Conservation (phyloP, 2,888 invertebrate species). For the Hypercompe scribonia region DNA sequence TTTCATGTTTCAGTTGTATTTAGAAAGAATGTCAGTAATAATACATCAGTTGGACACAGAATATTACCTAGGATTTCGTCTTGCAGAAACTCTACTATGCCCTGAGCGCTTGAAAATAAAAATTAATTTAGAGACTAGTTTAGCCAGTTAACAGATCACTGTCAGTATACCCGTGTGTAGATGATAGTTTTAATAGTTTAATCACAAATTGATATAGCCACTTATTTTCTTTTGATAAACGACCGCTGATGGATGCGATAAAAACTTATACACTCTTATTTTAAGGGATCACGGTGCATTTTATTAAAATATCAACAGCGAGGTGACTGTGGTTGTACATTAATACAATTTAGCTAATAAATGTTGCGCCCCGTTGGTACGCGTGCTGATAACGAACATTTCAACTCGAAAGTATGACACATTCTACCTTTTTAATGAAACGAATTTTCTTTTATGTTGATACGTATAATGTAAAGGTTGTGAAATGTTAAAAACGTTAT, state of each 20-base stretch:
- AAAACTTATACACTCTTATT: neutral
- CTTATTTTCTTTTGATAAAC: neutral
- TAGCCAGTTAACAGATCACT: too few relatives aligned
- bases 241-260: neutral
- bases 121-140: too few relatives aligned
- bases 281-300: neutral
- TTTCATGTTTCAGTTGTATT: too few relatives aligned
- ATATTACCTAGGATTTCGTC: neutral
- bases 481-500: neutral
- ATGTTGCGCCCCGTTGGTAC: neutral
- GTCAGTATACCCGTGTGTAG: too few relatives aligned
- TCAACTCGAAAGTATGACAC: neutral
- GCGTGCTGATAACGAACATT: neutral
- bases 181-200: too few relatives aligned
- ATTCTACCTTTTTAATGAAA: neutral
- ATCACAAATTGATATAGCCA: too few relatives aligned
- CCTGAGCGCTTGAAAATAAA: too few relatives aligned
- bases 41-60: neutral
- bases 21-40: neutral
- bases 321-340: neutral
- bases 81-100: too few relatives aligned
- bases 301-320: neutral
- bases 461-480: neutral
- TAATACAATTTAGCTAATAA: neutral
- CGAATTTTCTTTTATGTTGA: neutral